Evolutionary conservation across 2,113 vertebrate species (phyloP).

Genomic region (Galeopterus variegatus): DNA sequence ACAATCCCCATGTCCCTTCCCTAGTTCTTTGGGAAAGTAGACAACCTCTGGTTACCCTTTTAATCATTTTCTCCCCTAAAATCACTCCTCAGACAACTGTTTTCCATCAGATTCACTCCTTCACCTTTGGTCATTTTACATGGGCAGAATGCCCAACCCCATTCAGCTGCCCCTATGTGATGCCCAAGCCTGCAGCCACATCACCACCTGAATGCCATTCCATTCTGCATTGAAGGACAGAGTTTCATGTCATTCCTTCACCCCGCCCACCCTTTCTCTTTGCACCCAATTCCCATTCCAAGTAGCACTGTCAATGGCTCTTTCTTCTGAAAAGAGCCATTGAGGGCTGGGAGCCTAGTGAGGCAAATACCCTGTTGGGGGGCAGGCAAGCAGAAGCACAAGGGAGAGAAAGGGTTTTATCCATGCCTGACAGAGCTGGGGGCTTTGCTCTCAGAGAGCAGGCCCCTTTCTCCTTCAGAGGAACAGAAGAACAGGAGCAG

Average conservation of each 20-base stretch:
- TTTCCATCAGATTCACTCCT: neutral
- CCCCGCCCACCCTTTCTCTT: neutral
- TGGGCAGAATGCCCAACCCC: neutral
- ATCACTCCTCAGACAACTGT: neutral
- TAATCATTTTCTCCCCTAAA: conserved; percentile 35
- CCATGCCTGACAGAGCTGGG: neutral
- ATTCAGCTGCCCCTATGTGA: neutral
- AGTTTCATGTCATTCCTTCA: neutral
- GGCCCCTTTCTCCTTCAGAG: neutral
- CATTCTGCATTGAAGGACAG: neutral
- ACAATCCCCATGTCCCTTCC: neutral
- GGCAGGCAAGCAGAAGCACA: conserved; percentile 12
- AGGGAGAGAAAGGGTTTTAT: neutral
- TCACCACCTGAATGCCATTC: neutral
- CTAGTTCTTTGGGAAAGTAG: neutral
- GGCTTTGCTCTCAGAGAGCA: neutral
- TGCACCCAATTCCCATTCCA: conserved; percentile 33
- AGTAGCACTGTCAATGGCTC: conserved; percentile 22
- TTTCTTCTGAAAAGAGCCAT: conserved; percentile 65
- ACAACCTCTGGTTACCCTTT: neutral
- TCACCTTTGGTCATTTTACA: neutral
- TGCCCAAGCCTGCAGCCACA: neutral
- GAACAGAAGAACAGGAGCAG: neutral
- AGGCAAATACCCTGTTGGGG: conserved; percentile 57
- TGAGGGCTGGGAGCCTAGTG: conserved; percentile 61